Base-by-base conservation (phyloP, 1,140 invertebrate species). In the Aphelenchoides besseyi region DNA sequence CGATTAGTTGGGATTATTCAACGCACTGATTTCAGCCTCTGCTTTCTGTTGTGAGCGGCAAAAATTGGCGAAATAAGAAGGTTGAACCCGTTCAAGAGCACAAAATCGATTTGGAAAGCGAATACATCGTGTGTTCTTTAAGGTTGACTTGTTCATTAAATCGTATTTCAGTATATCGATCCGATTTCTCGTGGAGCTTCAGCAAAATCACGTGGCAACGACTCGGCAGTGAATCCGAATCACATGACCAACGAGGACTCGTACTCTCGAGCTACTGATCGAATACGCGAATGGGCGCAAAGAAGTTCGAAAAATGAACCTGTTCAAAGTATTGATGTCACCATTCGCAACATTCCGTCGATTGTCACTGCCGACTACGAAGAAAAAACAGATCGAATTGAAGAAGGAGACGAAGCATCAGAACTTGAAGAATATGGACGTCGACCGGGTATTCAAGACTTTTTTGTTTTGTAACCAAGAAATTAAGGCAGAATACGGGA, bases 161-260 rank as follows among this genome's bases (percentile, higher is more conserved):
- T 73, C n/a, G 1, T 12, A 70, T 73, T 78, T 29, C 48, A 81
- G 76, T 78, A 78, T 48, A 78, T 78, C 18, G 76, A 78, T 48
- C 76, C 76, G 18, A 54, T 78, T 18, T 78, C 76, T 29, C 71
- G 76, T 3, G 78, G 73, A 18, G 71, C 76, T 0, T 78, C 76
- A 28, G 62, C 76, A 8, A 78, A 81, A 55, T 81, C 76, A 8
- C 29, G 52, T 41, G 9, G 32, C 3, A 62, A 54, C 33, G 30
- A 57, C 0, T 37, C 37, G 2, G 26, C 3, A 23, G 32, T 16
- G 23, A 36, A 74, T 59, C 48, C 32, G 18, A 29, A 35, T n/a
- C 12, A 57, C 36, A 26, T 59, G 26, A 70, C 48, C 9, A 70
- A 71, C 23, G 69, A 71, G 12, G 69, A 71, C 33, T 23, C n/a